Conservation (phyloP, 2,113 vertebrate genomes). For the Butastur rufipennis region DNA sequence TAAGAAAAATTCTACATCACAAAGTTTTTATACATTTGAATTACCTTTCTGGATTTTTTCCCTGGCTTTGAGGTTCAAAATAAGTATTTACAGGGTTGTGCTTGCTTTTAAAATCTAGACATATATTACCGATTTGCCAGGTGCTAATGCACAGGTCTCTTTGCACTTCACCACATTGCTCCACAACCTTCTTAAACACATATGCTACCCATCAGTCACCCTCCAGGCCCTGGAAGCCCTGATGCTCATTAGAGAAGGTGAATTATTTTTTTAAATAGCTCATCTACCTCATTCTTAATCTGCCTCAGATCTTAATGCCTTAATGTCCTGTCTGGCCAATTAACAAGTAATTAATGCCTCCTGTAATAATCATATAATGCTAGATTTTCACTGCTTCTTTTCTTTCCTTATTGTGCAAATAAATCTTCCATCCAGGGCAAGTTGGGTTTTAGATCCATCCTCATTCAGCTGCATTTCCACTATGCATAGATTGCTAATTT, state of each 20-base stretch:
- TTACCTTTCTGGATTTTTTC: neutral
- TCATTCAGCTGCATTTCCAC: neutral
- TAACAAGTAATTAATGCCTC: neutral
- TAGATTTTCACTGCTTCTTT: neutral
- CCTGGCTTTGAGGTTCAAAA: neutral
- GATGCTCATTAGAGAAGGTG: neutral
- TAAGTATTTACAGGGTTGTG: neutral
- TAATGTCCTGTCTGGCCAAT: neutral
- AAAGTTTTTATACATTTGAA: neutral
- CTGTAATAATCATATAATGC: neutral
- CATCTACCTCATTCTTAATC: neutral
- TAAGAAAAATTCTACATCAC: neutral
- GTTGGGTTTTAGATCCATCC: neutral
- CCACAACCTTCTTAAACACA: neutral
- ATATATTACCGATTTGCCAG: neutral
- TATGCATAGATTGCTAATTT: neutral
- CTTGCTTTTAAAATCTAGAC: neutral
- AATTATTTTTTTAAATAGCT: neutral
- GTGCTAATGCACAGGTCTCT: neutral
- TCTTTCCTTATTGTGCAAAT: neutral
- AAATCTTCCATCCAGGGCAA: neutral
- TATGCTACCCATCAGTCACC: neutral
- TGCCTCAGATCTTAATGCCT: neutral
- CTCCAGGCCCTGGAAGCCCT: neutral
- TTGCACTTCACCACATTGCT: neutral